Base-by-base conservation (phyloP, 1,140 invertebrate species). In the Drosophila ambigua region DNA sequence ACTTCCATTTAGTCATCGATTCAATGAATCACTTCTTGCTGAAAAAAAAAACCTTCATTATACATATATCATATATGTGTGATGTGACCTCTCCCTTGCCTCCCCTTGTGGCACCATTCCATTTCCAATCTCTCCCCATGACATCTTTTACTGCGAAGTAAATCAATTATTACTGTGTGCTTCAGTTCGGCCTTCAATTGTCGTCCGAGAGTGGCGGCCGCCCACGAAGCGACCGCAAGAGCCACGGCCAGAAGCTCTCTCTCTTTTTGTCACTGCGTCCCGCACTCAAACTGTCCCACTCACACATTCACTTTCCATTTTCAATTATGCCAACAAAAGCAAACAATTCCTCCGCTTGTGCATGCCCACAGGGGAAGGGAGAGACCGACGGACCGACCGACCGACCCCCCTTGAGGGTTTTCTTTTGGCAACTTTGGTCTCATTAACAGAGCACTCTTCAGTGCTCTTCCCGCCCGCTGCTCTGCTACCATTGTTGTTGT, bases 221-320 rank as follows among this genome's bases (percentile, higher is more conserved):
- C 43, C 59, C 45, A 28, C 45, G 39, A 31, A 57, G 71, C 26
- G 41, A 45, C 51, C 52, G 20, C 49, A 66, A 66, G 54, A 66
- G 43, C 72, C 72, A 58, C 74, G 73, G 64, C 51, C 77, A 50
- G 59, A 46, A 59, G 57, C 63, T 53, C 44, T 62, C 23, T 52
- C 45, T 28, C 58, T 35, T 23, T 44, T 48, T 64, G 51, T 51
- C 43, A 39, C 79, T 45, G 61, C 43, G 41, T 4, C 49, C 16
- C 31, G 31, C 26, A 50, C 53, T 41, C 8, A 16, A 28, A 8
- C 46, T 50, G 28, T 24, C 24, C 46, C 23, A n/a, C 28, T 46
- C 43, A 59, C 39, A 67, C 53, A 77, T 69, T 67, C 74, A 87
- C 81, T 87, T 88, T 87, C 62, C 59, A 81, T 82, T 87, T 87